Base-by-base conservation (phyloP, 2,113 vertebrate species). In the Globicephala melas region DNA sequence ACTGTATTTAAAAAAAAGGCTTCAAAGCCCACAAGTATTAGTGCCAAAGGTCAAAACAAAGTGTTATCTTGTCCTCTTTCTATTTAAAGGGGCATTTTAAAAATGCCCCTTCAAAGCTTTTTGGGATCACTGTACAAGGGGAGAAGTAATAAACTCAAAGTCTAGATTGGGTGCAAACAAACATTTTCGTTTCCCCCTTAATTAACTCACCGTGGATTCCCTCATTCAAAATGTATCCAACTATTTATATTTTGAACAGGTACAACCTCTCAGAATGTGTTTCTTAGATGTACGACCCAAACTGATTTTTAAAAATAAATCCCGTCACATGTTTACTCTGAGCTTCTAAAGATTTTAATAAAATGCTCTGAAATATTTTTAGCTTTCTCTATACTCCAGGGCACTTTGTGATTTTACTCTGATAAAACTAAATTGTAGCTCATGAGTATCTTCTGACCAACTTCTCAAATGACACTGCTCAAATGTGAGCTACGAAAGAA, bases 391-490 rank as follows among this genome's bases (percentile, higher is more conserved):
- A 1, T 84, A 74, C 38, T 74, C 60, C 50, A 89, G 26, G 31
- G 25, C 17, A 89, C 12, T 71, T 2, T 23, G n/a, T 47, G 76
- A 89, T 70, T 65, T 82, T 86, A 97, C 31, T 76, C 9, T 65
- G 25, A 91, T 26, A 86, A 89, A 94, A 84, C 26, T 25, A 65
- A 92, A 62, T 7, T 63, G 17, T 33, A 91, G n/a, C 55, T 81
- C 41, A 31, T 60, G 20, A 67, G 33, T 91, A 63, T 58, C 36
- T 89, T 81, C 33, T 95, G 21, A 95, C 17, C 33, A 84, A 21
- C 91, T 95, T 95, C 41, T 95, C 33, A 91, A 87, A 74, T 36
- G 53, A 80, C 33, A 91, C 14, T 79, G 25, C 20, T 92, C 36
- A 80, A 80, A 76, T 38, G 36, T 80, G 47, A 91, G 73, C 70